phyloP scores from a whole-genome alignment of 2,113 vertebrate genomes.

The human (Homo sapiens) region GRCh38 chrX:25259501-25260000 shows the following conservation, averaged over 20 bases:
- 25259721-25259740: neutral
- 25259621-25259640: neutral
- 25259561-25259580: neutral
- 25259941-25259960: neutral
- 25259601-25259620: neutral
- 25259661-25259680: neutral
- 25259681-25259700: neutral
- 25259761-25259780: neutral
- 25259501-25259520: neutral
- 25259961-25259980: neutral
- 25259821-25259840: neutral
- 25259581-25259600: neutral
- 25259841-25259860: neutral
- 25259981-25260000: neutral
- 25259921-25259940: neutral
- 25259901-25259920: neutral
- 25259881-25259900: neutral
- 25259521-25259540: slow-evolving; percentile 11
- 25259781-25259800: neutral
- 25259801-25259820: neutral
- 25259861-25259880: neutral
- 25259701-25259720: neutral
- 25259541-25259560: slow-evolving; percentile 37
- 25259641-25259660: neutral
- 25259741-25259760: neutral